phyloP scores from a whole-genome alignment of 2,888 invertebrate species.

The Ryuthela nishihirai region DNA sequence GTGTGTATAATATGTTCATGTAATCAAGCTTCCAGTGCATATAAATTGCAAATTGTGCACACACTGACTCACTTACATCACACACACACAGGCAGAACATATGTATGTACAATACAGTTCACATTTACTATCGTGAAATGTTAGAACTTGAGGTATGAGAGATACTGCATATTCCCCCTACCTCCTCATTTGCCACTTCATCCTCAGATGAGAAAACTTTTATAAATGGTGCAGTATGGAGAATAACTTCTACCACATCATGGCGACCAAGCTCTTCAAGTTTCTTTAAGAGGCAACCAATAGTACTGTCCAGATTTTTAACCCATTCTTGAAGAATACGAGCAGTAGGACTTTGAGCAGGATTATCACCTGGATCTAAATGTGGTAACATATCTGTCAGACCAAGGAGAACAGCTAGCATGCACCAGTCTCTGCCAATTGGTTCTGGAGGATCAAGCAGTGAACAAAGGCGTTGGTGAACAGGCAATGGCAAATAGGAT shows the following conservation, averaged over 20 bases:
- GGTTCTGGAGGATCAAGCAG: constrained; percentile 56
- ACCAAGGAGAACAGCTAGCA: constrained; percentile 56
- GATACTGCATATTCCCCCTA: constrained; percentile 34
- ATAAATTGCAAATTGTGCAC: too few relatives aligned
- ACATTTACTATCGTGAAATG: constrained; percentile 28
- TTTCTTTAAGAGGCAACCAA: constrained; percentile 58
- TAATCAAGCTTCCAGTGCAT: too few relatives aligned
- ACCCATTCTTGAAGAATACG: constrained; percentile 56
- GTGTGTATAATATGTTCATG: too few relatives aligned
- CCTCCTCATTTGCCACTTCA: constrained; percentile 28
- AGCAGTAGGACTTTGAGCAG: constrained; percentile 41
- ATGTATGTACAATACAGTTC: neutral
- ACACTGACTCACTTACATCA: too few relatives aligned
- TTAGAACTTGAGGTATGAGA: constrained; percentile 42
- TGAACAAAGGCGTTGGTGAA: constrained; percentile 55
- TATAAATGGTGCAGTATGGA: constrained; percentile 57
- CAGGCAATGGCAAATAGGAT: constrained; percentile 59
- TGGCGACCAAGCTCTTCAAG: constrained; percentile 60
- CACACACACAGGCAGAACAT: too few relatives aligned
- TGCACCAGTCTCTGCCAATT: constrained; percentile 58
- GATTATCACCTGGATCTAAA: constrained; percentile 49
- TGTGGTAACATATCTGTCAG: constrained; percentile 57
- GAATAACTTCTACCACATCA: constrained; percentile 60
- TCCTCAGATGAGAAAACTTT: constrained; percentile 42
- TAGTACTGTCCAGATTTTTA: constrained; percentile 49